Percentiles rank a stretch among this genome's conserved stretches.
phyloP scores from a whole-genome alignment of 2,888 invertebrate genomes.

The Drosophila borborema region DNA sequence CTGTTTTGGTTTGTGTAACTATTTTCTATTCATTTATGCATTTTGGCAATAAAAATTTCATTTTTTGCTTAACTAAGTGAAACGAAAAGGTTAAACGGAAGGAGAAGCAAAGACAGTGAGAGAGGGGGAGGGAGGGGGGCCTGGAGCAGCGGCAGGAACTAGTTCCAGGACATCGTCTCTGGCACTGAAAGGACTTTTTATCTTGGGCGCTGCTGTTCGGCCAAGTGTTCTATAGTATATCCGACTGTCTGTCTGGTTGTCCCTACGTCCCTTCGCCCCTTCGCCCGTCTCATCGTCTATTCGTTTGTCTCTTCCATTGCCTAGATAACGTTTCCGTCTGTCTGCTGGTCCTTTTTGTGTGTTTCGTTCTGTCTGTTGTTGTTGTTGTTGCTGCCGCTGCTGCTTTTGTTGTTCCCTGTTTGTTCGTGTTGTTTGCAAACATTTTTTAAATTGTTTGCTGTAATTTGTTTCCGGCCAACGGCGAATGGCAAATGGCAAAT shows the following conservation, averaged over 20 bases:
- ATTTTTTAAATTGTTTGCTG: conserved; percentile 79
- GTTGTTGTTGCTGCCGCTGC: conserved; percentile 1
- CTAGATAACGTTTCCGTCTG: conserved; percentile 75
- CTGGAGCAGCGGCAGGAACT: conserved; percentile 16
- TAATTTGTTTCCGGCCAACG: conserved; percentile 77
- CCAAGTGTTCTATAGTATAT: conserved; percentile 26
- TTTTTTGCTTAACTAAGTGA: conserved; percentile 80
- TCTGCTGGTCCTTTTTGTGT: conserved; percentile 37
- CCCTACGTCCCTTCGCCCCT: conserved; percentile 3
- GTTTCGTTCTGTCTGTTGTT: conserved; percentile 2
- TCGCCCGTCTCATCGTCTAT: conserved; percentile 3
- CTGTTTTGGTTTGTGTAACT: conserved; percentile 63
- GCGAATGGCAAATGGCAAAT: conserved; percentile 76
- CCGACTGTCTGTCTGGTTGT: conserved; percentile 19
- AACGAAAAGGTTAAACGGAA: conserved; percentile 76
- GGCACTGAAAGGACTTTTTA: conserved; percentile 56
- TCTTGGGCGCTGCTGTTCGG: conserved; percentile 60
- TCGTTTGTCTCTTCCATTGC: conserved; percentile 49
- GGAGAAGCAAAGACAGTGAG: not conserved
- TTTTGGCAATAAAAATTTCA: conserved; percentile 79
- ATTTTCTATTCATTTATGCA: conserved; percentile 81
- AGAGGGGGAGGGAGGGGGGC: too few relatives aligned
- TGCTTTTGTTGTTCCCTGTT: conserved; percentile 23
- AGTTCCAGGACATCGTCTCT: conserved; percentile 45
- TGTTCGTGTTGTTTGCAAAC: conserved; percentile 74